Base-by-base conservation (phyloP, 2,797 vertebrate genomes). In the Decapterus maruadsi region DNA sequence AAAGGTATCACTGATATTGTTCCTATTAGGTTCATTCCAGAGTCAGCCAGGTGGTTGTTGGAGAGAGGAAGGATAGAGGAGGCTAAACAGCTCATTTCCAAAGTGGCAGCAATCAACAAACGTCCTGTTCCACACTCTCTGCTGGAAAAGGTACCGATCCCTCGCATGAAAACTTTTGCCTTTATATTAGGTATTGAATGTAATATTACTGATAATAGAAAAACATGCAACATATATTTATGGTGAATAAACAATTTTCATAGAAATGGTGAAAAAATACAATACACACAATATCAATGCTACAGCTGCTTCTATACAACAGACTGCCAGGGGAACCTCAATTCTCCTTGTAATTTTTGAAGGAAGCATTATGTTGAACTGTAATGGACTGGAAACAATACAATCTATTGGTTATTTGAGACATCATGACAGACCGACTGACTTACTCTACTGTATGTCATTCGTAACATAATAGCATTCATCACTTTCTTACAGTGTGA, bases 11-110 rank as follows among this genome's bases (percentile, higher is more conserved):
- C 16, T 53, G 22, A 50, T 8, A 11, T 12, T 40, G 16, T 75
- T 78, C 51, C 61, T 65, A 12, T 34, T 76, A 97, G 97, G 95
- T 87, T 93, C 45, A 85, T 98, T 38, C 96, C 96, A 6, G 97
- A 97, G 77, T 97, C 97, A 0, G 95, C 96, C 22, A 89, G 95
- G 16, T 98, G 96, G 97, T 89, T 97, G 68, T 69, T 97, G 72
- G 83, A 82, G 11, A 84, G 76, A 68, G 95, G 95, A 22, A 94
- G 70, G 68, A 70, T 75, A 1, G 90, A 94, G 19, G 94, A 95
- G 73, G 96, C 96, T 0, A 95, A 95, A 82, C 76, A 87, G 29
- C 2, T 96, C 43, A 89, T 98, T 16, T 83, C 88, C 73, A 97
- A 92, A 80, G 97, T 86, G 10, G 96, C 97, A 0, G 56, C 77